Percentiles rank a stretch among this genome's conserved stretches.
Conservation (phyloP, 1,140 invertebrate genomes). For the Camponotus pennsylvanicus region DNA sequence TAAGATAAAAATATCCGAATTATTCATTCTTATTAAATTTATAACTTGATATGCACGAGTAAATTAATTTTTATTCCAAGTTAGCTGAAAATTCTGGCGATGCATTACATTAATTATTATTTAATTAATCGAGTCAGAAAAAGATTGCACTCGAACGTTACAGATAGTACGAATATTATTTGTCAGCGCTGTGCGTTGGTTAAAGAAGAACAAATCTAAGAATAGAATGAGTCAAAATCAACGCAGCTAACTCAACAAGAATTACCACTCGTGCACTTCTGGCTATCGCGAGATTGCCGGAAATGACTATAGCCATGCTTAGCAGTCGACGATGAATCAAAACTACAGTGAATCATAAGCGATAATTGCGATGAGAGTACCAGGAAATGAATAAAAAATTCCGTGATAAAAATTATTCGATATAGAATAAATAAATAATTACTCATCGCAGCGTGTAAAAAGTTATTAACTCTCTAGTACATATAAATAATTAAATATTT, state of each 20-base stretch:
- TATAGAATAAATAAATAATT: neutral
- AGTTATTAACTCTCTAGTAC: constrained; percentile 1
- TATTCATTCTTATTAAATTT: neutral
- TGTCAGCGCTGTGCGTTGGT: neutral
- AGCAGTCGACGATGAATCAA: constrained; percentile 59
- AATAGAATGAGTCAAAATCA: constrained; percentile 33
- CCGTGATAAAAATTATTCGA: neutral
- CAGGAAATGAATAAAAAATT: neutral
- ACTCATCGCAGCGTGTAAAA: neutral
- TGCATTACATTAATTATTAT: neutral
- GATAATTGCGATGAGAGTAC: constrained; percentile 30
- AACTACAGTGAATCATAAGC: constrained; percentile 50
- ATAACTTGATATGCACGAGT: too few species aligned
- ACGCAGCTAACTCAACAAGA: constrained; percentile 26
- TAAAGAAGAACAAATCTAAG: neutral
- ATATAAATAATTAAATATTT: neutral
- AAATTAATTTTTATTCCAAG: neutral
- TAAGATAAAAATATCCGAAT: neutral
- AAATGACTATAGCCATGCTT: constrained; percentile 55
- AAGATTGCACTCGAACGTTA: neutral
- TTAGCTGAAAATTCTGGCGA: neutral
- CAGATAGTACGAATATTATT: constrained; percentile 1
- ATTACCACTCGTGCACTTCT: constrained; percentile 21
- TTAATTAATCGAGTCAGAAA: neutral
- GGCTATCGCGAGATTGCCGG: constrained; percentile 27